Evolutionary conservation across 1,140 invertebrate species (phyloP), one percentile per base, ranked within the genome.

Genomic region (Saccostrea echinata): DNA sequence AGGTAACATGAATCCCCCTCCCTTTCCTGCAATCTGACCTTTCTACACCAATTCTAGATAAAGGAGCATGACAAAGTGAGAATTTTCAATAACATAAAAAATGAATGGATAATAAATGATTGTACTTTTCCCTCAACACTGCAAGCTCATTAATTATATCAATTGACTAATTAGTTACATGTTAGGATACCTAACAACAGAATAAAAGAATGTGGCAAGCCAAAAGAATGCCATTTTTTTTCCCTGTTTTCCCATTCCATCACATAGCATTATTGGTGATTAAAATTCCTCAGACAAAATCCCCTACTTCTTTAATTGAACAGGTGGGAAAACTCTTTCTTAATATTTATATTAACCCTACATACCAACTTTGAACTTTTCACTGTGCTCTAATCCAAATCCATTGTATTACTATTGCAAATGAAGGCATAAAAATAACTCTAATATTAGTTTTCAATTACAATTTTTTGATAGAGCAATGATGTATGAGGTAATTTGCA

Each of bases 81-180:
- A 61, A 76, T 76, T 76, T 76, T 76, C 68, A 76, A 76, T 76
- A 33, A 71, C 55, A n/a, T n/a, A 30, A 33, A 27, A 76, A 76
- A 16, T 76, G 68, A 76, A 76, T 30, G 24, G 68, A 27, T 43
- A 8, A 76, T 76, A 61, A 21, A 18, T 76, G 3, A 61, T 21
- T 21, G 16, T 27, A 30, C 27, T 27, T 30, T 71, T 30, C 68
- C 27, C 27, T 27, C 68, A 76, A 13, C 16, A 13, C 11, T 30
- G 27, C 27, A 33, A 30, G 16, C 68, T 76, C 68, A 33, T 76
- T 76, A 76, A 76, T 71, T 30, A 30, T 30, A 76, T 76, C 68
- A 76, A 76, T 76, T 30, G 68, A 76, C 24, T 76, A 76, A 76
- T 76, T 76, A 76, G 68, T 33, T 76, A 76, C 27, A 76, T 64